A percentile compares a stretch with the other conserved stretches of the same genome.
These are phyloP conservation scores for Smittia aterrima DNA, from an alignment of 2,888 invertebrate genomes.

Conservation along the genomic window DNA sequence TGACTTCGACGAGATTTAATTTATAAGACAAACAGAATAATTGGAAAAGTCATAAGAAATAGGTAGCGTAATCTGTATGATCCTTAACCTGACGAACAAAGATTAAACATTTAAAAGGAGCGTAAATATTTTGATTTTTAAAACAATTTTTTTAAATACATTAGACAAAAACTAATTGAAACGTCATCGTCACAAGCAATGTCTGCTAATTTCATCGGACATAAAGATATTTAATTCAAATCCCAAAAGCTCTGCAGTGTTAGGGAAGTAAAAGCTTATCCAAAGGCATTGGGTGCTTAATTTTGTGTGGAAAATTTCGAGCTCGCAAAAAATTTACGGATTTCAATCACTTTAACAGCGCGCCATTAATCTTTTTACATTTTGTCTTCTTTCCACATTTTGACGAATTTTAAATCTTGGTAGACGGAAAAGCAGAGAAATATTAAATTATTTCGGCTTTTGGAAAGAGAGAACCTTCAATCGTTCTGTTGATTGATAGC, in stretches of 20 bases:
- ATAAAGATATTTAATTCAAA: not conserved
- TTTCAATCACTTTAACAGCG: slow-evolving; percentile 21
- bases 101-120: no score
- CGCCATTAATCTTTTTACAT: slow-evolving; percentile 28
- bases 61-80: no score
- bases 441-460: slow-evolving; percentile 38
- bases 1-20: no score
- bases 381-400: slow-evolving; percentile 37
- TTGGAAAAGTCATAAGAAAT: no score
- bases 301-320: slow-evolving; percentile 9
- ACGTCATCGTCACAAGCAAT: no score
- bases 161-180: no score
- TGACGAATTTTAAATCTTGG: slow-evolving; percentile 26
- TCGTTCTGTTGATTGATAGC: slow-evolving; percentile 36
- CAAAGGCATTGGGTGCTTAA: slow-evolving; percentile 14
- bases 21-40: no score
- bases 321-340: slow-evolving; percentile 20
- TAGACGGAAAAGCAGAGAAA: not conserved
- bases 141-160: no score
- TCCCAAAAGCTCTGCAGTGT: not conserved
- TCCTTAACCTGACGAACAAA: no score
- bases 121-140: no score
- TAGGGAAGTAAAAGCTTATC: not conserved
- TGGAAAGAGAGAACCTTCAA: slow-evolving; percentile 3
- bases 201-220: not conserved